Base-by-base conservation (phyloP, 2,888 invertebrate genomes). In the Synergus umbraculus region DNA sequence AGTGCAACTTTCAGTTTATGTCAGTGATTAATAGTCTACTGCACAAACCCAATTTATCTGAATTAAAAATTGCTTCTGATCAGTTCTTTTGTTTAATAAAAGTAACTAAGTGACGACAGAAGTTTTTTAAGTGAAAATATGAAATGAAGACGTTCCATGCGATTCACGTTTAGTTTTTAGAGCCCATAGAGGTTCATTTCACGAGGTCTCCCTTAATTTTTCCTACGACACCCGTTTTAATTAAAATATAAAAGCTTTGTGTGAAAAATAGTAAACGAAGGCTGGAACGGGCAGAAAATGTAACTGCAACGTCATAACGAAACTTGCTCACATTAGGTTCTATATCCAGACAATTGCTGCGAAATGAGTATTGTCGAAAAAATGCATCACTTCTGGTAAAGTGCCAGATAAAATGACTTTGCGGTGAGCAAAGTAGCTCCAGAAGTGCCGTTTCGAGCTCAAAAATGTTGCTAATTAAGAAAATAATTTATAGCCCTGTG, bases 391-490 rank as follows among this genome's bases (percentile, higher is more conserved):
- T 4, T 29, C 49, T 69, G 69, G 69, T 69, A 69, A 69, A 69
- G 69, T 69, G 69, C 69, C 69, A 69, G 29, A 49, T 49, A 49
- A 69, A 69, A 69, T 67, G 67, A 22, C 67, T 67, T 69, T 49
- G 49, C 22, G 69, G 69, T 49, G 49, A 69, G 46, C 13, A 49
- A 49, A 69, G 49, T 49, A 13, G 29, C 49, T 69, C 49, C 49
- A 29, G 15, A 69, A 69, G 44, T 69, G 49, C 69, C 29, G 69
- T 49, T 69, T 49, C n/a, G 69, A 29, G 49, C 69, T 58, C 10
- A 46, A 69, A 69, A 69, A 69, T 69, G 69, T 69, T 69, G 46
- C 69, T 69, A 69, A 69, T 69, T 69, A 69, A 69, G 69, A 69
- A 69, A 69, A 69, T 69, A 69, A 69, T 69, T 69, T 69, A 69